A percentile compares a stretch with the other conserved stretches of the same genome.
Evolutionary conservation across 1,140 invertebrate genomes (phyloP).

Genomic region (Caenorhabditis elegans): DNA sequence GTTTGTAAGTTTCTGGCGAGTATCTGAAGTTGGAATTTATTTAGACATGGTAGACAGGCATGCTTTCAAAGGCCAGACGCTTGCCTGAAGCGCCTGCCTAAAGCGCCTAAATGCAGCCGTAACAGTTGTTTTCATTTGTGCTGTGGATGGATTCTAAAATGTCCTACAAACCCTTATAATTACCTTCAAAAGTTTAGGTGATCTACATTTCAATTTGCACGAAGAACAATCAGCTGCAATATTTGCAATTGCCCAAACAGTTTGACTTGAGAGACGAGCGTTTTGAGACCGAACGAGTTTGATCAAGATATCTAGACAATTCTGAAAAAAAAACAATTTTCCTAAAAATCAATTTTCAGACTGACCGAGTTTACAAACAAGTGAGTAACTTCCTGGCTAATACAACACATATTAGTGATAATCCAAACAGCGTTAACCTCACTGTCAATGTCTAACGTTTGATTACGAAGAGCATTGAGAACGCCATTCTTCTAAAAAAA

Average conservation of each 20-base stretch:
- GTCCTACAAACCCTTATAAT: too few species aligned
- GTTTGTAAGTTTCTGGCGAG: slow-evolving; percentile 1
- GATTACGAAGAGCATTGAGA: not conserved
- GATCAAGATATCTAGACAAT: not conserved
- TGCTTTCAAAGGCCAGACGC: too few species aligned
- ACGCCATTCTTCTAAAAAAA: not conserved
- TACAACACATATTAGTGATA: slow-evolving; percentile 10
- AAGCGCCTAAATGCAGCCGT: too few species aligned
- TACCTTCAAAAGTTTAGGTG: not conserved
- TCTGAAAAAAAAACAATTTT: not conserved
- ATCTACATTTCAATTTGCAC: not conserved
- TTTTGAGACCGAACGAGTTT: not conserved
- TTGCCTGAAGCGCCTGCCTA: too few species aligned
- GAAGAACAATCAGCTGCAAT: not conserved
- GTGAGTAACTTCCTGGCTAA: slow-evolving; percentile 12
- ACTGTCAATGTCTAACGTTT: not conserved
- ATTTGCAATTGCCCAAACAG: not conserved
- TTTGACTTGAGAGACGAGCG: not conserved
- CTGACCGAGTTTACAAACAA: too few species aligned
- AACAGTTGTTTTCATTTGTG: too few species aligned
- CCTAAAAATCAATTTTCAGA: too few species aligned
- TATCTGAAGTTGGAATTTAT: not conserved
- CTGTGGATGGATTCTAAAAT: too few species aligned
- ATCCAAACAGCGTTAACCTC: slow-evolving; percentile 9
- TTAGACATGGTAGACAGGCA: not conserved